A percentile compares a stretch with the other conserved stretches of the same genome.
Evolutionary conservation across 23 tunicate species (phyloP).

Genomic region (Halocynthia aurantium): DNA sequence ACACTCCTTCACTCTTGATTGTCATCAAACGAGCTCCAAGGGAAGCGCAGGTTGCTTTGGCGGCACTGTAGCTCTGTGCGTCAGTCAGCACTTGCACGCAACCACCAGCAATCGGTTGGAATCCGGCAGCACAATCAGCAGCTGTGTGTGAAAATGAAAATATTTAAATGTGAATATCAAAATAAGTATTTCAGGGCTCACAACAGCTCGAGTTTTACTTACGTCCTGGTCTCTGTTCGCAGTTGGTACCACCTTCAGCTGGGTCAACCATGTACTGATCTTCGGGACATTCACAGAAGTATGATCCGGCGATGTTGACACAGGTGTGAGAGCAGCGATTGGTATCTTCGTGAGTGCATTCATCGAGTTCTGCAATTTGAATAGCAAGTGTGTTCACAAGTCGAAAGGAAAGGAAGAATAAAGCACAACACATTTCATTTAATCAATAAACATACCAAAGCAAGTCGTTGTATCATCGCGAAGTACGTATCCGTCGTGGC

Average conservation of each 20-base stretch:
- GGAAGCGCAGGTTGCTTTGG: slow-evolving; percentile 51
- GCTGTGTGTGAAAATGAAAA: slow-evolving; percentile 15
- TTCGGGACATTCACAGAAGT: slow-evolving; percentile 83
- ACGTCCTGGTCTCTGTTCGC: slow-evolving; percentile 64
- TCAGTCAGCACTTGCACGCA: slow-evolving; percentile 37
- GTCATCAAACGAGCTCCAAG: slow-evolving; percentile 53
- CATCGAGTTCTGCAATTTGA: slow-evolving; percentile 38
- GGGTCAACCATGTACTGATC: slow-evolving; percentile 13
- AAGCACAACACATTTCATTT: not conserved
- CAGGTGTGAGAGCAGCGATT: slow-evolving; percentile 50
- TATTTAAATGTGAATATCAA: not conserved
- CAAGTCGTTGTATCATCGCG: slow-evolving; percentile 40
- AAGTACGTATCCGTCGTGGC: slow-evolving; percentile 46
- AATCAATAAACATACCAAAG: slow-evolving; percentile 24
- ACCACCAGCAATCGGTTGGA: slow-evolving; percentile 43
- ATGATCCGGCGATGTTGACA: slow-evolving; percentile 45
- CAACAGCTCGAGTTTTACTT: not conserved
- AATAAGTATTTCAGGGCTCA: not conserved
- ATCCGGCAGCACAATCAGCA: slow-evolving; percentile 88
- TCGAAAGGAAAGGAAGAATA: not conserved
- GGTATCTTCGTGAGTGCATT: slow-evolving; percentile 30
- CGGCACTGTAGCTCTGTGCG: slow-evolving; percentile 32
- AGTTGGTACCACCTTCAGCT: slow-evolving; percentile 39
- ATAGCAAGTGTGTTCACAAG: not conserved
- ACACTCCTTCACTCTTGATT: slow-evolving; percentile 31